Conservation (phyloP, 2,797 vertebrate genomes). For the Menidia menidia region DNA sequence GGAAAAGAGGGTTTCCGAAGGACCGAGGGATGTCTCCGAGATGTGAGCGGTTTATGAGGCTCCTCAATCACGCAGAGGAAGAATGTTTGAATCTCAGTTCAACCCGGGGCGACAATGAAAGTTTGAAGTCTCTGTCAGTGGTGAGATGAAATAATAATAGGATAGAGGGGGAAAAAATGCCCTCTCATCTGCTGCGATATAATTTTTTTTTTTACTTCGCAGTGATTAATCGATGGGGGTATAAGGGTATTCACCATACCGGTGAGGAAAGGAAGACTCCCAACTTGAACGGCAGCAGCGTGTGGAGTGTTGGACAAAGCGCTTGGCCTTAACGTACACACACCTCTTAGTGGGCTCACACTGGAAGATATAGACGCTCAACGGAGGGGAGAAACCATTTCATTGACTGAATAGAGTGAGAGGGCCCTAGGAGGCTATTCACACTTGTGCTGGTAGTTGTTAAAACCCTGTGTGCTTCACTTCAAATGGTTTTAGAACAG, state of each 20-base stretch:
- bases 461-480: slow-evolving; percentile 72
- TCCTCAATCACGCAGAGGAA: slow-evolving; percentile 69
- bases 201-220: slow-evolving; percentile 23
- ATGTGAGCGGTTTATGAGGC: slow-evolving; percentile 72
- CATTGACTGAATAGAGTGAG: slow-evolving; percentile 55
- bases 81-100: slow-evolving; percentile 50
- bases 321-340: slow-evolving; percentile 53
- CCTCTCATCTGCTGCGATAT: slow-evolving; percentile 22
- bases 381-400: slow-evolving; percentile 59
- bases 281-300: slow-evolving; percentile 27
- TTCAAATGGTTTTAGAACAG: slow-evolving; percentile 78
- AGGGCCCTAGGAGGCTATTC: slow-evolving; percentile 71
- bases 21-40: slow-evolving; percentile 54
- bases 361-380: slow-evolving; percentile 56
- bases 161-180: slow-evolving; percentile 4
- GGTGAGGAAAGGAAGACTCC: slow-evolving; percentile 10
- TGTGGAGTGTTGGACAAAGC: slow-evolving; percentile 41
- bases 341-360: slow-evolving; percentile 47
- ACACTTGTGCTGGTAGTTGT: slow-evolving; percentile 72
- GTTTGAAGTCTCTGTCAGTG: slow-evolving; percentile 55
- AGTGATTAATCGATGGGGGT: slow-evolving; percentile 24
- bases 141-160: slow-evolving; percentile 62
- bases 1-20: slow-evolving; percentile 32
- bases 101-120: slow-evolving; percentile 59
- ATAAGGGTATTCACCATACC: slow-evolving; percentile 20